These are phyloP conservation scores for Plestiodon gilberti DNA, from an alignment of 2,113 vertebrate genomes.

Conservation along the genomic window DNA sequence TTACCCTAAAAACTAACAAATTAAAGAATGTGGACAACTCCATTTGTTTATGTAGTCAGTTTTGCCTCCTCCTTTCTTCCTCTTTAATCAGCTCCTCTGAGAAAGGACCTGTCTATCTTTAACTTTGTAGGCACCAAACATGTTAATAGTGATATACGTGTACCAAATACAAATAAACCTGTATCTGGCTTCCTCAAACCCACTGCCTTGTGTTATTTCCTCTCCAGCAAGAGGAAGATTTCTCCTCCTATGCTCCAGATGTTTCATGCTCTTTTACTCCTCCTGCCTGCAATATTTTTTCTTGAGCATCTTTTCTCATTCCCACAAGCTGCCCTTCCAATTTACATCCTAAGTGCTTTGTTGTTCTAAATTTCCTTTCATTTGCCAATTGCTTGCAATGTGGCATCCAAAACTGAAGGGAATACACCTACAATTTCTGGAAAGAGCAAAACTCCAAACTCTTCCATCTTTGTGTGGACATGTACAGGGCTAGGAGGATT, in stretches of 20 bases:
- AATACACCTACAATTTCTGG: not conserved
- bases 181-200: not conserved
- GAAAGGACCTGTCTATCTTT: not conserved
- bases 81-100: not conserved
- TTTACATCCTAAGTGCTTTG: not conserved
- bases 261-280: not conserved
- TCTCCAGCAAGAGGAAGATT: not conserved
- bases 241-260: not conserved
- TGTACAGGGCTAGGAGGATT: not conserved
- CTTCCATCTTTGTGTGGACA: not conserved
- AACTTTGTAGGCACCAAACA: not conserved
- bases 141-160: not conserved
- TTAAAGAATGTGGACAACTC: not conserved
- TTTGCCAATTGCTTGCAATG: not conserved
- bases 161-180: too few relatives aligned
- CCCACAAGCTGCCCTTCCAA: not conserved
- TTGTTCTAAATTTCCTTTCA: not conserved
- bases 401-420: not conserved
- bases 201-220: not conserved
- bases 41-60: not conserved
- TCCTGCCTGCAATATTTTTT: not conserved
- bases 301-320: not conserved
- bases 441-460: not conserved
- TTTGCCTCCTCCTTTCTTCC: not conserved
- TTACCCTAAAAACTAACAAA: not conserved